Percentiles rank a stretch among this genome's conserved stretches.
Conservation (phyloP, 2,113 vertebrate species). For the Gallinago undulata region DNA sequence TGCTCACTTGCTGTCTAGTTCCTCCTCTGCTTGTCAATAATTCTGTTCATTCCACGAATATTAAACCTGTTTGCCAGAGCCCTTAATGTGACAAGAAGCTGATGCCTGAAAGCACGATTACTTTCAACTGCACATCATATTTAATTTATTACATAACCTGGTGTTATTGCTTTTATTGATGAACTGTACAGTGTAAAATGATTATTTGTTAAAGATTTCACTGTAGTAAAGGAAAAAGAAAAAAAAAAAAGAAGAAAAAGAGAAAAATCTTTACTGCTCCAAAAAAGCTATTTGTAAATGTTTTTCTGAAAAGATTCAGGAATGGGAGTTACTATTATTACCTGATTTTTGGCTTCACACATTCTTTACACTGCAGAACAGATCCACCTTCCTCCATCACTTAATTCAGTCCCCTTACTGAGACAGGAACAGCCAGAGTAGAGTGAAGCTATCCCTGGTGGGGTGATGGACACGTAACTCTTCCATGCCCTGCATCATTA, state of each 20-base stretch:
- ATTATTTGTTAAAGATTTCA: constrained; percentile 77
- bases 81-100: constrained; percentile 65
- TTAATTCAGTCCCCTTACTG: constrained; percentile 39
- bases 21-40: constrained; percentile 59
- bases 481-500: background rate
- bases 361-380: constrained; percentile 26
- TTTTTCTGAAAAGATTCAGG: constrained; percentile 42
- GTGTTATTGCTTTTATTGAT: constrained; percentile 72
- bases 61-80: constrained; percentile 54
- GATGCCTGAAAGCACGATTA: constrained; percentile 59
- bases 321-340: constrained; percentile 47
- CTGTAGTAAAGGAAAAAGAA: constrained; percentile 36
- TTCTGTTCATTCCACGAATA: constrained; percentile 62
- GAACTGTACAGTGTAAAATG: constrained; percentile 68
- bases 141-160: constrained; percentile 74
- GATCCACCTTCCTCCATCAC: background rate
- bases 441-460: background rate
- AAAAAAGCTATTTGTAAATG: constrained; percentile 25
- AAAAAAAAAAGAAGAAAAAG: background rate
- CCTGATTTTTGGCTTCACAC: constrained; percentile 2
- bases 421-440: background rate
- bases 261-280: constrained; percentile 50
- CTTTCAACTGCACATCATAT: constrained; percentile 68
- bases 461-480: background rate
- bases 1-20: constrained; percentile 53